Evolutionary conservation across 2,113 vertebrate genomes (phyloP).

Genomic region (Acrocephalus arundinaceus): DNA sequence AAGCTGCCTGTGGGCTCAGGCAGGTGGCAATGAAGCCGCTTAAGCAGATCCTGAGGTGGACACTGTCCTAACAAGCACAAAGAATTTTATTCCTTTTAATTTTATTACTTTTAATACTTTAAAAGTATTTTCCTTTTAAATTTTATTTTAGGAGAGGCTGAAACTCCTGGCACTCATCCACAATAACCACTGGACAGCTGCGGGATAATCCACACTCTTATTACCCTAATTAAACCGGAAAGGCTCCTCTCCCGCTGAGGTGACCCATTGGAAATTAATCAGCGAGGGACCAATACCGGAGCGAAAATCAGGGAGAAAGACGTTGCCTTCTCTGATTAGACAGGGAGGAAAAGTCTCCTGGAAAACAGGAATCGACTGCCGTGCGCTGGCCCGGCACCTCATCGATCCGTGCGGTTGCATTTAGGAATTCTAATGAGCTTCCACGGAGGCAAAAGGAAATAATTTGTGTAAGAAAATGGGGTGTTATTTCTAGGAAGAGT

Average conservation of each 20-base stretch:
- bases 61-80: background rate
- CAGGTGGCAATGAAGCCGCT: background rate
- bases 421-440: slow-evolving; percentile 43
- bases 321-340: background rate
- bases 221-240: slow-evolving; percentile 6
- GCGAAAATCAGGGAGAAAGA: background rate
- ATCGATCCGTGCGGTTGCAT: fast-evolving
- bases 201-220: background rate
- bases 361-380: slow-evolving; percentile 22
- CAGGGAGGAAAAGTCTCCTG: background rate
- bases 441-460: background rate
- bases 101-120: too few relatives aligned
- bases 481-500: background rate
- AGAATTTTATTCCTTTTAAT: background rate
- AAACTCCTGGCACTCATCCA: background rate
- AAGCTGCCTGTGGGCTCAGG: background rate
- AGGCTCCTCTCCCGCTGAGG: background rate
- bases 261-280: slow-evolving; percentile 45
- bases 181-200: background rate
- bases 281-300: background rate
- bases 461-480: slow-evolving; percentile 4
- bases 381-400: background rate
- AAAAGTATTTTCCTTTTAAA: background rate
- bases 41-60: background rate
- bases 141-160: background rate